Evolutionary conservation across 2,113 vertebrate species (phyloP), one percentile per base, ranked within the genome.

Genomic region (Leuciscus idus): DNA sequence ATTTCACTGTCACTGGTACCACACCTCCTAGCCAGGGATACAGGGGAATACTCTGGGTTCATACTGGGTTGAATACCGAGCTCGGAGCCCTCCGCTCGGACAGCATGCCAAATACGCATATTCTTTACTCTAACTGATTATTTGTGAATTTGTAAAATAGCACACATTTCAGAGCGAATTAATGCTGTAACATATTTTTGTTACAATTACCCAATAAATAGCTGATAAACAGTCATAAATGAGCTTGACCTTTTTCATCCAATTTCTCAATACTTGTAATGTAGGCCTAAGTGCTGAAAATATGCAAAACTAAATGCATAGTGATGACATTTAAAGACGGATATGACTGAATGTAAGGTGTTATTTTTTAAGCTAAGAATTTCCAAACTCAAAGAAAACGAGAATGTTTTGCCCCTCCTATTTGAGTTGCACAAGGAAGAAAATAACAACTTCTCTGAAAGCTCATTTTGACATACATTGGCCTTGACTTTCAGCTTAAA

Each of bases 401-500:
- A 26, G 23, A 68, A 33, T 2, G 1, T 33, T 33, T 48, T 66
- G 8, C 19, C 17, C 26, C 13, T 46, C 61, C 9, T 33, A 48
- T 64, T 36, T n/a, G 30, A 84, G 6, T 19, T 9, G n/a, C 13
- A 62, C 1, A 61, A 80, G 26, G 4, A 73, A 39, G 2, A 36
- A 80, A 87, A 64, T 72, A 50, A 50, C 28, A 50, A 83, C 39
- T 64, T 36, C 7, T 15, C 1, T 73, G 3, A 33, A 36, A 70
- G 68, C 30, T 30, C 1, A 36, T 52, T 57, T 79, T 68, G 50
- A n/a, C 43, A 83, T 28, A 62, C 11, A 72, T 8, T 48, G 59
- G 64, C 82, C 86, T 84, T 84, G 86, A 87, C 75, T 62, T 30
- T 23, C 13, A 79, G 87, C 39, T 85, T 84, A 83, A 55, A 76